These are phyloP conservation scores for Azorinus chamasolen DNA, from an alignment of 2,888 invertebrate species.

Conservation along the genomic window DNA sequence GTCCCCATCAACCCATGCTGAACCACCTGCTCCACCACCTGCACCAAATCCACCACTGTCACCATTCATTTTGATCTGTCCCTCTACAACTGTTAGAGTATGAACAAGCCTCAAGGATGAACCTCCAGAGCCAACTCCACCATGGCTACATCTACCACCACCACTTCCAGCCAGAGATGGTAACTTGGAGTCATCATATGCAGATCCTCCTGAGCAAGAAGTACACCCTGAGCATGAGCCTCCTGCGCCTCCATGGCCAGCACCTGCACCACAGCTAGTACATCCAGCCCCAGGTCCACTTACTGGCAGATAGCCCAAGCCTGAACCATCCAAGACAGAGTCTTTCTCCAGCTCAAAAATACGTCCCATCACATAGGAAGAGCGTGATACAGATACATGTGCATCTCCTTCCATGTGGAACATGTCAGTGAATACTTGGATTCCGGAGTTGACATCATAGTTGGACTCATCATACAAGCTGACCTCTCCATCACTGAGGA, in stretches of 20 bases:
- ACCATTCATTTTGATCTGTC: slow-evolving; percentile 65
- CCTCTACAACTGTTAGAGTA: slow-evolving; percentile 65
- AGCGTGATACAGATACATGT: slow-evolving; percentile 41
- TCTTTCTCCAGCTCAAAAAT: slow-evolving; percentile 66
- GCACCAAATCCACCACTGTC: slow-evolving; percentile 64
- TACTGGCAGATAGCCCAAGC: slow-evolving; percentile 52
- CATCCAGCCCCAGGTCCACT: slow-evolving; percentile 66
- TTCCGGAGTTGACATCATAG: slow-evolving; percentile 43
- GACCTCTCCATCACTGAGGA: slow-evolving; percentile 56
- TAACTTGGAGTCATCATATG: slow-evolving; percentile 22
- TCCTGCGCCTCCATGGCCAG: slow-evolving; percentile 72
- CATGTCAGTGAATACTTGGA: slow-evolving; percentile 45
- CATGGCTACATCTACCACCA: slow-evolving; percentile 67
- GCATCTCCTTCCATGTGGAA: slow-evolving; percentile 64
- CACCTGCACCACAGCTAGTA: slow-evolving; percentile 66
- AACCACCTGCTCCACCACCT: slow-evolving; percentile 74
- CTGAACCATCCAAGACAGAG: slow-evolving; percentile 58
- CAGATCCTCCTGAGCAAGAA: background rate
- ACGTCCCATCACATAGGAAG: slow-evolving; percentile 53
- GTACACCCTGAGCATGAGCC: slow-evolving; percentile 50
- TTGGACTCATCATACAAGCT: slow-evolving; percentile 44
- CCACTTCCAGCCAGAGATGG: slow-evolving; percentile 76
- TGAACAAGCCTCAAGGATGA: slow-evolving; percentile 62
- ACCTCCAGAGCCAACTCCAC: slow-evolving; percentile 64
- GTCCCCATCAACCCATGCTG: slow-evolving; percentile 75